Evolutionary conservation across 2,797 vertebrate species (phyloP), one percentile per base, ranked within the genome.

Genomic region (Anguilla pacifica): DNA sequence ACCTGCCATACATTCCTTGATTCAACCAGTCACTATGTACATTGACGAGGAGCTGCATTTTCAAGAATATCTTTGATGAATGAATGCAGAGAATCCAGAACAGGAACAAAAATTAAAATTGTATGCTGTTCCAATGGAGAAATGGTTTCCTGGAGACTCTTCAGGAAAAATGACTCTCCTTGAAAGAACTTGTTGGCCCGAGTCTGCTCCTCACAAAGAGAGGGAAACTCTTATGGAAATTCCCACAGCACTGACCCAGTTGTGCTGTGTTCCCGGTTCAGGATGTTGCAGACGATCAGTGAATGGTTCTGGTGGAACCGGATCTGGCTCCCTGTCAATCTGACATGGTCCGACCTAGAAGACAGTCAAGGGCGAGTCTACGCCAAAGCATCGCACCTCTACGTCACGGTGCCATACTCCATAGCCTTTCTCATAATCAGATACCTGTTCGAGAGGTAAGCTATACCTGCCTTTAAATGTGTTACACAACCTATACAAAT

Each of bases 241-340:
- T 19, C 35, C 2, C 77, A 46, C 6, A 39, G 43, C 17, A 25
- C 35, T 49, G 43, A 81, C 35, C 35, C 35, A 9, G 77, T 28
- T 59, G 83, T 84, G 22, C 89, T 88, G 86, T 57, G 49, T 70
- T 4, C 25, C 86, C 90, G 51, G 72, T 15, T 9, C 86, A 91
- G 92, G 91, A 99, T 99, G 98, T 94, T 96, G 88, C 95, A 39
- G 88, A 94, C 89, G 0, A 92, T 96, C 91, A 90, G 92, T 84
- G 96, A 97, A 88, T 99, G 97, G 97, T 96, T 99, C 94, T 99
- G 97, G 97, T 96, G 96, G 97, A 97, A 99, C 86, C 94, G 94
- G 89, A 94, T 98, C 87, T 99, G 98, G 98, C 96, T 99, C 89
- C 98, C 98, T 74, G 92, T 79, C 25, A 96, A 96, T 0, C 86